Percentiles rank a stretch among this genome's conserved stretches.
Conservation (phyloP, 1,140 invertebrate species). For the Drosophila ananassae region DNA sequence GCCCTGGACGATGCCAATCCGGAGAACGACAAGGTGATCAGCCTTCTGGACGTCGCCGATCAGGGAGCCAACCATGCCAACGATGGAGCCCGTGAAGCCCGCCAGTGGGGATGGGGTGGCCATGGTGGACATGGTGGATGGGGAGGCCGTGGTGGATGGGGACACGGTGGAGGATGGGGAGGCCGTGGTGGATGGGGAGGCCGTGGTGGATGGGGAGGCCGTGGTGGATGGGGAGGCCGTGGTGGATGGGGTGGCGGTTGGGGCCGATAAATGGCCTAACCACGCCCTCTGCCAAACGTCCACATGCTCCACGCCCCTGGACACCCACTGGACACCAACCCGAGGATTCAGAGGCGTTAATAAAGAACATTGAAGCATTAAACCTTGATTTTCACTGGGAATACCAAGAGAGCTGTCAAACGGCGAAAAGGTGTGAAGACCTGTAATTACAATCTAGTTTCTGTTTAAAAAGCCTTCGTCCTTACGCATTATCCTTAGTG, state of each 20-base stretch:
- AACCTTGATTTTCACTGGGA: constrained; percentile 17
- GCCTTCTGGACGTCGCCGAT: constrained; percentile 45
- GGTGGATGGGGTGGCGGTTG: constrained; percentile 15
- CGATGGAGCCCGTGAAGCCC: constrained; percentile 42
- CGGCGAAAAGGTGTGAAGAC: background rate
- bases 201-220: constrained; percentile 8
- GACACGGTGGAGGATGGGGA: background rate
- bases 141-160: constrained; percentile 17
- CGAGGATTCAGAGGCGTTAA: constrained; percentile 21
- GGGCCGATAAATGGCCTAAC: constrained; percentile 12
- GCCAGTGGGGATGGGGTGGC: constrained; percentile 31
- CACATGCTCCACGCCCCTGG: background rate
- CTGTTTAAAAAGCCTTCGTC: constrained; percentile 12
- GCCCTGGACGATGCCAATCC: constrained; percentile 27
- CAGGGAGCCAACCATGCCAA: constrained; percentile 43
- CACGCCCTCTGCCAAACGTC: constrained; percentile 2
- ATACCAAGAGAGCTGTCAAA: constrained; percentile 8
- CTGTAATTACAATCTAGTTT: constrained; percentile 7
- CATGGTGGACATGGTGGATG: constrained; percentile 12
- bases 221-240: constrained; percentile 12
- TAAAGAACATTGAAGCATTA: constrained; percentile 46
- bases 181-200: constrained; percentile 1
- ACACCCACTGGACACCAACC: background rate
- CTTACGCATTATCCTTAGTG: background rate
- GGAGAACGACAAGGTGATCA: constrained; percentile 23